phyloP scores from a whole-genome alignment of 2,888 invertebrate species.

The Helleia helle region DNA sequence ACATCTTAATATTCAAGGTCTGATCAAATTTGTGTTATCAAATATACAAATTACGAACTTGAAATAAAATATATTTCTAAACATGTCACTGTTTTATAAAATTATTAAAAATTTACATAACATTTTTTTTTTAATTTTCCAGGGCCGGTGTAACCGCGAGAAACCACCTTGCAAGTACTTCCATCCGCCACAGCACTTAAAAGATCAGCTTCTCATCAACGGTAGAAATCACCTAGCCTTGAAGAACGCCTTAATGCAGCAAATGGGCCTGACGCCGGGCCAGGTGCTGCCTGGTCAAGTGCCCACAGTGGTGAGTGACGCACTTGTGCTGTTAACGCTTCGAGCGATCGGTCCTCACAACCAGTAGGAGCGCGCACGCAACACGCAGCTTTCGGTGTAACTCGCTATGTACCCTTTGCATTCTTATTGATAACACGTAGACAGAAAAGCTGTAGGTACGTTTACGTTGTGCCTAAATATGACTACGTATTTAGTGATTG shows the following conservation, averaged over 20 bases:
- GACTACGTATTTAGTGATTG: not conserved
- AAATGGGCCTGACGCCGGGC: constrained; percentile 94
- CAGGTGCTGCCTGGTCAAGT: constrained; percentile 96
- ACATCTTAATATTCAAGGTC: too few relatives aligned
- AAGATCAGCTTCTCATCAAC: constrained; percentile 99
- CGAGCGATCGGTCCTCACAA: constrained; percentile 60
- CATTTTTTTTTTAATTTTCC: too few relatives aligned
- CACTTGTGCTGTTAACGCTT: constrained; percentile 33
- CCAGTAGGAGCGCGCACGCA: constrained; percentile 55
- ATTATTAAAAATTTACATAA: too few relatives aligned
- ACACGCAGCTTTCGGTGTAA: constrained; percentile 66
- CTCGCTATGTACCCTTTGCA: constrained; percentile 40
- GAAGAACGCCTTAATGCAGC: constrained; percentile 98
- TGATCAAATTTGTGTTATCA: too few relatives aligned
- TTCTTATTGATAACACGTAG: constrained; percentile 44
- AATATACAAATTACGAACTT: too few relatives aligned
- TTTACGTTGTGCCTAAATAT: constrained; percentile 53
- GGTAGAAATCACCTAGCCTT: constrained; percentile 99
- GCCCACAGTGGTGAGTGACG: constrained; percentile 88
- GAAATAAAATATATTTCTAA: too few relatives aligned
- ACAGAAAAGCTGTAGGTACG: constrained; percentile 32
- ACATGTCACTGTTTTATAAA: too few relatives aligned
- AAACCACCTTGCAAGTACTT: constrained; percentile 99
- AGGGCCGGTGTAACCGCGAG: constrained; percentile 99
- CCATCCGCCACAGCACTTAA: constrained; percentile 99